A percentile compares a stretch with the other conserved stretches of the same genome.
Conservation (phyloP, 2,888 invertebrate genomes). For the Seladonia tumulorum region DNA sequence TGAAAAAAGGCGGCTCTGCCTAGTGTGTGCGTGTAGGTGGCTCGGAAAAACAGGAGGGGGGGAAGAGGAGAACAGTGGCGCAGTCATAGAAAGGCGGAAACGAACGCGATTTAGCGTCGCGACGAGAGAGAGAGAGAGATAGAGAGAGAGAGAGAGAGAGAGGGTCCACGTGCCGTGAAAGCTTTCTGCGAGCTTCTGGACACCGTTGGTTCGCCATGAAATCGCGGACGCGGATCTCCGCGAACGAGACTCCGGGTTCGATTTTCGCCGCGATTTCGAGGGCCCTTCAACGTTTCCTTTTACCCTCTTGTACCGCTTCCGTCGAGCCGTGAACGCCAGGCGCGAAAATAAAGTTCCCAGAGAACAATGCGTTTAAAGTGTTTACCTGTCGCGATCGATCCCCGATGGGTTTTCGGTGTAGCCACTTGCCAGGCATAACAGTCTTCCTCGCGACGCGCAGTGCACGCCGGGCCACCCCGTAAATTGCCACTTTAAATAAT, state of each 20-base stretch:
- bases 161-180: background rate
- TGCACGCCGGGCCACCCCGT: too few species aligned
- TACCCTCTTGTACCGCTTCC: constrained; percentile 7
- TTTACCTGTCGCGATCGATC: constrained; percentile 36
- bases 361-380: constrained; percentile 22
- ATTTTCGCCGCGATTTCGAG: background rate
- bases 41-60: background rate
- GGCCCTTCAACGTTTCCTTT: background rate
- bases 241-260: background rate
- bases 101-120: background rate
- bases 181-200: constrained; percentile 34
- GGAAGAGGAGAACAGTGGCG: background rate
- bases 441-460: background rate
- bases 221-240: background rate
- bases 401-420: constrained; percentile 36
- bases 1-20: background rate
- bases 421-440: constrained; percentile 33
- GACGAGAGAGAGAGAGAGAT: background rate
- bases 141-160: background rate
- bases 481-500: constrained; percentile 3
- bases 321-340: background rate
- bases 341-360: constrained; percentile 25
- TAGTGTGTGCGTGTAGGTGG: background rate
- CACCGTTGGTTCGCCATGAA: constrained; percentile 40
- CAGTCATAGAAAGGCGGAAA: background rate